These are phyloP conservation scores for Ophraella communa DNA, from an alignment of 2,888 invertebrate species.

Conservation along the genomic window DNA sequence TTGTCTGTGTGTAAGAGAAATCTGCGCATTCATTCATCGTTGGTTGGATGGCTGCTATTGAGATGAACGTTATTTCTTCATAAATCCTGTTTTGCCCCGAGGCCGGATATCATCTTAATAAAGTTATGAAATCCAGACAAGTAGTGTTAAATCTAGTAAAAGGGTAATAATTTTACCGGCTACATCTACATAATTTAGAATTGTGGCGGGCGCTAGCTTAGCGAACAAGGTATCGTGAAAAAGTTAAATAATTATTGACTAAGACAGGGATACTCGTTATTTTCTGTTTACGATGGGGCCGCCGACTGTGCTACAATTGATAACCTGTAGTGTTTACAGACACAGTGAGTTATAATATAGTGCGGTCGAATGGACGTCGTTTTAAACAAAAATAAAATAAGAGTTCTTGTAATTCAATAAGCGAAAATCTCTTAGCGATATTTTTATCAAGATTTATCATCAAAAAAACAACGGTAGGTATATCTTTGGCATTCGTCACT, in stretches of 20 bases:
- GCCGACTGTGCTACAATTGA: conserved; percentile 56
- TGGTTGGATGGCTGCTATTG: background rate
- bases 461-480: too few species aligned
- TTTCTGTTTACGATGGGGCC: conserved; percentile 52
- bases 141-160: conserved; percentile 50
- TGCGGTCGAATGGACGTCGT: conserved; percentile 5
- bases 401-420: too few species aligned
- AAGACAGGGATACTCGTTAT: conserved; percentile 54
- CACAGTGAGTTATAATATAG: conserved; percentile 44
- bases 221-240: conserved; percentile 48
- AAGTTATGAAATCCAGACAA: conserved; percentile 36
- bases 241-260: conserved; percentile 56
- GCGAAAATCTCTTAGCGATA: too few species aligned
- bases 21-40: background rate
- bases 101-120: conserved; percentile 33
- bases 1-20: background rate
- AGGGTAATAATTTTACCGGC: conserved; percentile 46
- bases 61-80: conserved; percentile 15
- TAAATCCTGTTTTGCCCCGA: conserved; percentile 24
- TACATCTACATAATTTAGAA: conserved; percentile 48
- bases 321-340: conserved; percentile 57
- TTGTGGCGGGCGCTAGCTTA: conserved; percentile 37
- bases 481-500: too few species aligned
- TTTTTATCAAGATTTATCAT: too few species aligned
- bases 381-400: background rate